phyloP scores from a whole-genome alignment of 2,888 invertebrate species.

The Thalpophila matura region DNA sequence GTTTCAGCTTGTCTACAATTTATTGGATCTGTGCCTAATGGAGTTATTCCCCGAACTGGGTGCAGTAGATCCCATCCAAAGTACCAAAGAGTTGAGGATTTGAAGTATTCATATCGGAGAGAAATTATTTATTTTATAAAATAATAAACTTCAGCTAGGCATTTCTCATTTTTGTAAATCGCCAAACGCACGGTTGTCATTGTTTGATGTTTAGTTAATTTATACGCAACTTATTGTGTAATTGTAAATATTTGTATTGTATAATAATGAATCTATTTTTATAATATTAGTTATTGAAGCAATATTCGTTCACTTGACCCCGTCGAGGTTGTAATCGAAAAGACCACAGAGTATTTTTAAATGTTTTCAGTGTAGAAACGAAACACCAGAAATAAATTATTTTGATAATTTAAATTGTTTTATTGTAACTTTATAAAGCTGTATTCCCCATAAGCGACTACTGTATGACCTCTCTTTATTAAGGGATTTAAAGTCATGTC shows the following conservation, averaged over 20 bases:
- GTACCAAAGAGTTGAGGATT: conserved; percentile 78
- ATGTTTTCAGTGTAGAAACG: conserved; percentile 75
- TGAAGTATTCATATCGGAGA: conserved; percentile 26
- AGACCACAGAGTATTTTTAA: conserved; percentile 67
- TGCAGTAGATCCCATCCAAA: conserved; percentile 59
- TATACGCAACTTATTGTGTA: conserved; percentile 55
- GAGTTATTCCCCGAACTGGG: conserved; percentile 94
- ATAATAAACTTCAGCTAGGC: conserved; percentile 41
- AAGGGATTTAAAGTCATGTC: too few relatives aligned
- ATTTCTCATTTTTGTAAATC: conserved; percentile 59
- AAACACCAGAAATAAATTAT: conserved; percentile 80
- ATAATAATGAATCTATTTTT: conserved; percentile 80
- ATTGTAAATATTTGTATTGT: conserved; percentile 71
- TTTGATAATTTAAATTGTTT: conserved; percentile 70
- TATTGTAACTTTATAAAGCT: conserved; percentile 27
- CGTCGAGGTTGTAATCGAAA: conserved; percentile 62
- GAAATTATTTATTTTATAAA: conserved; percentile 56
- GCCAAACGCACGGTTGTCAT: conserved; percentile 57
- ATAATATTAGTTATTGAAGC: conserved; percentile 73
- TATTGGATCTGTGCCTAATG: conserved; percentile 94
- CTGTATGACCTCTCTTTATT: too few relatives aligned
- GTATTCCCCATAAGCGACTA: too few relatives aligned
- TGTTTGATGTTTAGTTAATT: conserved; percentile 64
- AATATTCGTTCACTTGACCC: conserved; percentile 60
- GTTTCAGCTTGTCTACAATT: conserved; percentile 93